Evolutionary conservation across 2,888 invertebrate species (phyloP).

Genomic region (Deilephila porcellus): DNA sequence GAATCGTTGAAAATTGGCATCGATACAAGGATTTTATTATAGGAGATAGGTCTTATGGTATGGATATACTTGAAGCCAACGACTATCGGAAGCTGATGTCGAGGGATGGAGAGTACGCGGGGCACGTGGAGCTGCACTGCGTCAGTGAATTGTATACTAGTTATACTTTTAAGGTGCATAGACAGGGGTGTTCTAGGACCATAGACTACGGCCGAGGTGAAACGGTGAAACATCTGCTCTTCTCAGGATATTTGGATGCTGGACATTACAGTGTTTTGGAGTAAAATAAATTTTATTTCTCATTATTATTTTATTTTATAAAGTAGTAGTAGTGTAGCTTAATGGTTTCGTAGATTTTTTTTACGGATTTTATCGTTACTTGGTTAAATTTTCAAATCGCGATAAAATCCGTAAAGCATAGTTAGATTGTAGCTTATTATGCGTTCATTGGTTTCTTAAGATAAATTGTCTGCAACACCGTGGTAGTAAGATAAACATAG

Average conservation of each 20-base stretch:
- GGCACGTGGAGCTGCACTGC: constrained; percentile 73
- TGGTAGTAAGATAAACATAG: too few species aligned
- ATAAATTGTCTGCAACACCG: too few species aligned
- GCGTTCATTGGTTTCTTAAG: too few species aligned
- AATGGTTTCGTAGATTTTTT: too few species aligned
- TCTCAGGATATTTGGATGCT: constrained; percentile 72
- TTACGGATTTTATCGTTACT: too few species aligned
- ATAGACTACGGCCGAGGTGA: constrained; percentile 71
- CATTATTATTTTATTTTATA: constrained; percentile 32
- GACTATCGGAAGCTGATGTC: constrained; percentile 70
- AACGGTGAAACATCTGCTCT: constrained; percentile 67
- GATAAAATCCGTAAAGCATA: too few species aligned
- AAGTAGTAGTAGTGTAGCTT: background rate
- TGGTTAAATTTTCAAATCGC: too few species aligned
- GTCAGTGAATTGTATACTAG: constrained; percentile 68
- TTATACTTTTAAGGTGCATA: constrained; percentile 72
- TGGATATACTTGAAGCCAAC: constrained; percentile 48
- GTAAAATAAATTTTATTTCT: constrained; percentile 46
- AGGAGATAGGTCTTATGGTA: constrained; percentile 71
- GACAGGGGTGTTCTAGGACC: constrained; percentile 59
- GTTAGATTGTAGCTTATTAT: too few species aligned
- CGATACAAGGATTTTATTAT: constrained; percentile 76
- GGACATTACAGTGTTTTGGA: constrained; percentile 78
- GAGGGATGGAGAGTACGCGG: constrained; percentile 73
- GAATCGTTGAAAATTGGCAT: constrained; percentile 69